phyloP scores from a whole-genome alignment of 2,797 vertebrate species.

The Cyprinodon diabolis region DNA sequence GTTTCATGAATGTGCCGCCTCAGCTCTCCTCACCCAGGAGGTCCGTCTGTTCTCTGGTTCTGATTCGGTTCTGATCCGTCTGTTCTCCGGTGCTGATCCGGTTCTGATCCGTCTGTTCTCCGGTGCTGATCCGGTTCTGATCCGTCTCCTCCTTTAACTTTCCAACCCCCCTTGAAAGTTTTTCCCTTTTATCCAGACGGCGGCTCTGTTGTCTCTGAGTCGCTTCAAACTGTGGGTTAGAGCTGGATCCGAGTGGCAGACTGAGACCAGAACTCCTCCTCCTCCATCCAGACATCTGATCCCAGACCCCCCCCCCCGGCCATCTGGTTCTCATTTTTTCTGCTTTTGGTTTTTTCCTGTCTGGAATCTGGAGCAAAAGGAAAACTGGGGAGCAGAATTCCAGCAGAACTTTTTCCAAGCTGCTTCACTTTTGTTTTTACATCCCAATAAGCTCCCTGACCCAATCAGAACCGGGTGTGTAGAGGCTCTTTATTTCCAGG shows the following conservation, averaged over 20 bases:
- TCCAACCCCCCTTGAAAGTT: constrained; percentile 4
- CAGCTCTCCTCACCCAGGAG: constrained; percentile 45
- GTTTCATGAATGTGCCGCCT: constrained; percentile 65
- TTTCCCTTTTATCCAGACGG: constrained; percentile 4
- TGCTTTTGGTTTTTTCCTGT: constrained; percentile 34
- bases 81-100: neutral
- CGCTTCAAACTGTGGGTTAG: constrained; percentile 24
- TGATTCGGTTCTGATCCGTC: neutral
- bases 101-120: neutral
- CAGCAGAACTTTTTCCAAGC: neutral
- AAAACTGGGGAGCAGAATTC: constrained; percentile 67
- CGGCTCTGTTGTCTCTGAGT: neutral
- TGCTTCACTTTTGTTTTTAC: neutral
- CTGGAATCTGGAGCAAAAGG: constrained; percentile 72
- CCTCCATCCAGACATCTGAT: constrained; percentile 3
- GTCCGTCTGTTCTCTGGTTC: neutral
- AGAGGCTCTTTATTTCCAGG: too few species aligned
- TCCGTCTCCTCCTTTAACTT: constrained; percentile 12
- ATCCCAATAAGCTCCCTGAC: too few species aligned
- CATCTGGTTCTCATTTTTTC: constrained; percentile 79
- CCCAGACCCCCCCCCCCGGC: constrained; percentile 3
- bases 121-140: constrained; percentile 2
- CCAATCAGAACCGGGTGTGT: too few species aligned
- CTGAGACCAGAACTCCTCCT: constrained; percentile 31
- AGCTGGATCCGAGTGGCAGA: constrained; percentile 19